Conservation (phyloP, 2,113 vertebrate genomes). For the Larimichthys crocea region DNA sequence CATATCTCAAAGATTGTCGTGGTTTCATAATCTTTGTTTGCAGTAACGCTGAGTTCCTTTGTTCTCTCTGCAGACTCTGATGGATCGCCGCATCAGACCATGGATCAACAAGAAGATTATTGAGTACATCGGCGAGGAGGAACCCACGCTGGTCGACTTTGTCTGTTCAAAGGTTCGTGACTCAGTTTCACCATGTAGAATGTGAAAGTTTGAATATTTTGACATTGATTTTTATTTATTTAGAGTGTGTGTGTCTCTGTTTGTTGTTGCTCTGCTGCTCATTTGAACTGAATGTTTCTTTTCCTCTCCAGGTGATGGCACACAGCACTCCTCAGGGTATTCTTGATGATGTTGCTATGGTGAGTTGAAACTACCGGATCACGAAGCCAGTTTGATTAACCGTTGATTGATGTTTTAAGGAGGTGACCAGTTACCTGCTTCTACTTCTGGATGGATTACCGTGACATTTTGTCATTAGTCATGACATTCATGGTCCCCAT, state of each 20-base stretch:
- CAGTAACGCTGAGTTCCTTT: neutral
- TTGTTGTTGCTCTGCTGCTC: neutral
- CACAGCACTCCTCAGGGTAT: conserved; percentile 99
- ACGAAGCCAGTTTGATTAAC: neutral
- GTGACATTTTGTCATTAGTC: too few species aligned
- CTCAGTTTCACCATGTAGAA: neutral
- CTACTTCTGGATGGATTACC: too few species aligned
- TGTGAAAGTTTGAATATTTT: neutral
- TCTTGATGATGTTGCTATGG: conserved; percentile 99
- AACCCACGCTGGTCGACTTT: conserved; percentile 97
- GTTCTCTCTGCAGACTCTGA: conserved; percentile 86
- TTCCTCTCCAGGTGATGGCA: conserved; percentile 92
- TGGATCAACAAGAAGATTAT: conserved; percentile 99
- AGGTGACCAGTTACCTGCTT: too few species aligned
- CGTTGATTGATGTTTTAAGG: too few species aligned
- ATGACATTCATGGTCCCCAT: too few species aligned
- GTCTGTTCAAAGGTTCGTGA: conserved; percentile 95
- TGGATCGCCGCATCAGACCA: conserved; percentile 97
- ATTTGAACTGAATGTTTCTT: neutral
- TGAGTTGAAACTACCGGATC: conserved; percentile 77
- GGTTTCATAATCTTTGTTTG: neutral
- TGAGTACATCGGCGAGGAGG: conserved; percentile 99
- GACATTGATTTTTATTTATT: neutral
- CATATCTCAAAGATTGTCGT: neutral
- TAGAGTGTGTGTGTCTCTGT: neutral